Evolutionary conservation across 2,888 invertebrate species (phyloP), one percentile per base, ranked within the genome.

Genomic region (Tetranychus piercei): DNA sequence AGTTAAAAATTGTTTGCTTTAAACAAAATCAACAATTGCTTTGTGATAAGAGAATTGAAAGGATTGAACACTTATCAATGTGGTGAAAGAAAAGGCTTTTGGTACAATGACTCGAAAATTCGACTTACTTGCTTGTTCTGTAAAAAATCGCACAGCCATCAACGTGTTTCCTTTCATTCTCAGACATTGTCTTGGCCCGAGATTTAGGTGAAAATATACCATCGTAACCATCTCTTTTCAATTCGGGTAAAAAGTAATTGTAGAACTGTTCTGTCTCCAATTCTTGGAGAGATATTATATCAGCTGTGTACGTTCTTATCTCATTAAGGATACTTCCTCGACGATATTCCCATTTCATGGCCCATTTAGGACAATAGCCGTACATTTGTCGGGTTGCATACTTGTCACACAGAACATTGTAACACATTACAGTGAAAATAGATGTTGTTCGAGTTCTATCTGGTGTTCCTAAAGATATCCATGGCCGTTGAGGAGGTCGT

Each of bases 131-230:
- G 81, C 89, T 88, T 82, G 90, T 89, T 83, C 92, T 88, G 85
- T 89, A 99, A 86, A 99, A 97, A 81, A 99, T 97, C 79, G 97
- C 97, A 86, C 97, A 99, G 78, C 99, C 99, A 82, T 99, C 99
- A 74, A 99, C 99, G 84, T 91, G 94, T 84, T 95, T 96, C 81
- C 94, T 86, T 82, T 99, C 97, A 79, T 90, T 89, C 81, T 96
- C 96, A 1, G 89, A 88, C 97, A 99, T 99, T 76, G 96, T 97
- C 83, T 96, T 94, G 72, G 97, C 97, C 76, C 99, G 87, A 1
- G 96, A 95, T 84, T 99, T 99, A 0, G 97, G 95, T 64, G 94
- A 93, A 84, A 96, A 97, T 79, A 99, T 95, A 44, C 97, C 97
- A 80, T 91, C 82, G 77, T 86, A 86, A 18, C 94, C 93, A 80